phyloP scores from a whole-genome alignment of 2,888 invertebrate genomes.

The Fragum fragum region DNA sequence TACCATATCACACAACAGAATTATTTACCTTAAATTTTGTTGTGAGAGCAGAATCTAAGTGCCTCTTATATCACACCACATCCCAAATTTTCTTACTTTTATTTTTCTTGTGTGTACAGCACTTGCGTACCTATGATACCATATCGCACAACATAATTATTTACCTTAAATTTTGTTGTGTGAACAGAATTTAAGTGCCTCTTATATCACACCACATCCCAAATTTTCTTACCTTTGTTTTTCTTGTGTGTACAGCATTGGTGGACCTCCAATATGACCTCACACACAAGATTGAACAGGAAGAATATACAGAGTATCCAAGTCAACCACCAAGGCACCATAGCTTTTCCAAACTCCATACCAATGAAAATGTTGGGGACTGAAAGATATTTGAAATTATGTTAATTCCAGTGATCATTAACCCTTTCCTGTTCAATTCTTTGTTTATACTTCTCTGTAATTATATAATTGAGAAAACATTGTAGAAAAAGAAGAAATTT shows the following conservation, averaged over 20 bases:
- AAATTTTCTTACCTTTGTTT: slow-evolving; percentile 83
- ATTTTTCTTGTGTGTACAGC: slow-evolving; percentile 85
- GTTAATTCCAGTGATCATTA: too few relatives aligned
- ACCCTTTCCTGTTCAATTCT: too few relatives aligned
- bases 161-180: background rate
- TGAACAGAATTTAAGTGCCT: background rate
- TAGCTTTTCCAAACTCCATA: slow-evolving; percentile 94
- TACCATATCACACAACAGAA: slow-evolving; percentile 94
- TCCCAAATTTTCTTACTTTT: slow-evolving; percentile 78
- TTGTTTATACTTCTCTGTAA: too few relatives aligned
- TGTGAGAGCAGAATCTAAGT: background rate
- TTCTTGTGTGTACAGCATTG: slow-evolving; percentile 86
- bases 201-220: too few relatives aligned
- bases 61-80: too few relatives aligned
- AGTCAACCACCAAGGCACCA: slow-evolving; percentile 94
- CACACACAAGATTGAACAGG: slow-evolving; percentile 95
- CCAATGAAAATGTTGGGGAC: slow-evolving; percentile 98
- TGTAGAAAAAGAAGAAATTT: too few relatives aligned
- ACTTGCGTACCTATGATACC: slow-evolving; percentile 88
- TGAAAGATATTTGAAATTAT: too few relatives aligned
- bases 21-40: background rate
- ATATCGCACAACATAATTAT: slow-evolving; percentile 95
- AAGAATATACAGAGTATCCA: slow-evolving; percentile 96
- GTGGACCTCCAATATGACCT: slow-evolving; percentile 90
- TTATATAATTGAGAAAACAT: too few relatives aligned